Evolutionary conservation across 2,113 vertebrate species (phyloP).

Genomic region (Okapia johnstoni): DNA sequence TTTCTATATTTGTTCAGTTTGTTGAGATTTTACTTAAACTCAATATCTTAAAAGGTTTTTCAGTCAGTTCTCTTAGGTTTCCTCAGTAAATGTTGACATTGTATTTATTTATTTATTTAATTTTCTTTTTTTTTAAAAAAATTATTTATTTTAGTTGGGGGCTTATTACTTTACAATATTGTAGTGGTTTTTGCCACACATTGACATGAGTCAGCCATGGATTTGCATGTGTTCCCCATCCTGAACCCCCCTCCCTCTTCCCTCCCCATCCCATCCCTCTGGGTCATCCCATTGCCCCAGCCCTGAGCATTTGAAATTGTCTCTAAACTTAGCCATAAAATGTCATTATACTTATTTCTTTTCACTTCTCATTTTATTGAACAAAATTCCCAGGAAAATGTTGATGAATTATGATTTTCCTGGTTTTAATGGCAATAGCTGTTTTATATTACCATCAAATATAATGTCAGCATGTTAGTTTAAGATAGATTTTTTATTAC

Average conservation of each 20-base stretch:
- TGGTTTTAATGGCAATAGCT: not conserved
- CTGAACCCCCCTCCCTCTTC: too few species aligned
- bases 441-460: not conserved
- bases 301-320: not conserved
- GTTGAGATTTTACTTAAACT: not conserved
- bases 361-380: not conserved
- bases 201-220: too few species aligned
- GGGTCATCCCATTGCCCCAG: too few species aligned
- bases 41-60: not conserved
- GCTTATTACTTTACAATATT: too few species aligned
- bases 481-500: not conserved
- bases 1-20: not conserved
- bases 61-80: not conserved
- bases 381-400: not conserved
- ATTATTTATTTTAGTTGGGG: too few species aligned
- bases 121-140: too few species aligned
- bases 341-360: not conserved
- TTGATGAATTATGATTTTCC: not conserved
- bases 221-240: too few species aligned
- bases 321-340: not conserved
- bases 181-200: too few species aligned
- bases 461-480: not conserved
- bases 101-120: not conserved
- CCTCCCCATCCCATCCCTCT: too few species aligned
- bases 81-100: not conserved